These are phyloP conservation scores for Fragum sueziense DNA, from an alignment of 2,888 invertebrate genomes.

Conservation along the genomic window DNA sequence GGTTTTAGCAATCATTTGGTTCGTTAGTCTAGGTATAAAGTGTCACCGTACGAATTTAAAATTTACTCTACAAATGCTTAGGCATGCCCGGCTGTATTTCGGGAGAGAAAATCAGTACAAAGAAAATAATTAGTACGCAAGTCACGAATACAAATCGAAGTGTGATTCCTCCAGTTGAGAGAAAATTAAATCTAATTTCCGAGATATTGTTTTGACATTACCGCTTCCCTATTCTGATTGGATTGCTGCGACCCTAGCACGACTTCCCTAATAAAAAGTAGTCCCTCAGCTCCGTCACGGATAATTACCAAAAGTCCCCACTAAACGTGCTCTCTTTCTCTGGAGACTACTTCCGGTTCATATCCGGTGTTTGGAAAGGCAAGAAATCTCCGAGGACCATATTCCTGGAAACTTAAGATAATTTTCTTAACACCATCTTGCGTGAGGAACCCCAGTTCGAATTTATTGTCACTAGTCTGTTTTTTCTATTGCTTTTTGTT, in stretches of 20 bases:
- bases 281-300: slow-evolving; percentile 55
- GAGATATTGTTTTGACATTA: slow-evolving; percentile 65
- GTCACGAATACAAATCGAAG: slow-evolving; percentile 62
- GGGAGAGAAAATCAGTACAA: slow-evolving; percentile 45
- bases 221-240: slow-evolving; percentile 57
- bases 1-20: too few relatives aligned
- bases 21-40: neutral
- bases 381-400: slow-evolving; percentile 55
- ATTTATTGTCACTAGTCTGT: slow-evolving; percentile 17
- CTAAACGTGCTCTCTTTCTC: slow-evolving; percentile 57
- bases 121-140: slow-evolving; percentile 60
- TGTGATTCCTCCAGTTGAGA: slow-evolving; percentile 58
- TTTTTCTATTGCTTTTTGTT: slow-evolving; percentile 7
- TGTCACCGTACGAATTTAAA: neutral
- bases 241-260: slow-evolving; percentile 53
- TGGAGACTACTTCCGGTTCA: slow-evolving; percentile 60
- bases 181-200: slow-evolving; percentile 65
- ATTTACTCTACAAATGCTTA: slow-evolving; percentile 6
- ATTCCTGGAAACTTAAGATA: slow-evolving; percentile 60
- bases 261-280: slow-evolving; percentile 58
- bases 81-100: slow-evolving; percentile 3
- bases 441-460: slow-evolving; percentile 49
- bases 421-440: slow-evolving; percentile 58
- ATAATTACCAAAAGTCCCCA: slow-evolving; percentile 57
- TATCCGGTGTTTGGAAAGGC: slow-evolving; percentile 60